Base-by-base conservation (phyloP, 2,888 invertebrate genomes). In the Brenthis daphne region DNA sequence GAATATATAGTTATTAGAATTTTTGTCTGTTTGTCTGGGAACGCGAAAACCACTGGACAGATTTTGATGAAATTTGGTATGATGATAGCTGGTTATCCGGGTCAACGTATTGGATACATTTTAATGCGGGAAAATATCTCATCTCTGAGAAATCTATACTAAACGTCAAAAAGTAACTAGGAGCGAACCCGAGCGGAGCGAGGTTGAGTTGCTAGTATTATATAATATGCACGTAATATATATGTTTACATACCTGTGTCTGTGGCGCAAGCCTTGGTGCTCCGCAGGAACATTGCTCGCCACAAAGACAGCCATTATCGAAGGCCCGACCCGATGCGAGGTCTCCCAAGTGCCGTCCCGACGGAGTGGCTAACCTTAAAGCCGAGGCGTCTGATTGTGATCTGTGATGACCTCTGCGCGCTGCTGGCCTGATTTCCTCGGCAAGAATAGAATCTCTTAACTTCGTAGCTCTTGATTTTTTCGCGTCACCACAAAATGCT, bases 261-360 rank as follows among this genome's bases (percentile, higher is more conserved):
- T 93, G 93, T 11, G 93, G 92, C 67, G 89, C 90, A 66, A 93
- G 80, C 76, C 93, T 82, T n/a, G 91, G 92, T 48, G 92, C 92
- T 64, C 90, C 92, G 75, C 93, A 93, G 20, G 89, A 88, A 83
- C 97, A 97, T 80, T 97, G 97, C 84, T 91, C 92, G 80, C 97
- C 97, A 85, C 98, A 98, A 74, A 96, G 94, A 92, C 99, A 99
- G 73, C 99, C 99, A 87, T 96, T 99, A 91, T 99, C 99, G 88
- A 99, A 99, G 43, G 99, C 99, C 80, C 97, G 95, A 54, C 99
- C 99, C 16, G 99, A 97, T 67, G 97, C 96, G 77, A 99, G 91
- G 92, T 99, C 99, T 67, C 98, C 98, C 65, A 98, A 93, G 81
- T 96, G 95, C 76, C 96, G 91, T 81, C 96, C 96, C 75, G 93